These are phyloP conservation scores for Tipula unca DNA, from an alignment of 2,888 invertebrate species.

Conservation along the genomic window DNA sequence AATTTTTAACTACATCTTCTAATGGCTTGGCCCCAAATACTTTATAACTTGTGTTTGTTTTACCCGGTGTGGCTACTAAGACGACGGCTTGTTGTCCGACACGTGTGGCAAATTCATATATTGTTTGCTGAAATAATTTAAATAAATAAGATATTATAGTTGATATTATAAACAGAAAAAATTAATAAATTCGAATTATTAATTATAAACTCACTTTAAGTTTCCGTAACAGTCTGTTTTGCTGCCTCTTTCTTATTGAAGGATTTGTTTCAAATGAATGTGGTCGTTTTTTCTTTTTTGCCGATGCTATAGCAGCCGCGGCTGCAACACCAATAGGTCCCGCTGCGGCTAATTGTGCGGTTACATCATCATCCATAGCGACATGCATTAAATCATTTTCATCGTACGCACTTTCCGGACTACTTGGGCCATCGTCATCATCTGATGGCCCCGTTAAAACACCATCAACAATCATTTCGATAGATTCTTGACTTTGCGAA, in stretches of 20 bases:
- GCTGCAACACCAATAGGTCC: constrained; percentile 97
- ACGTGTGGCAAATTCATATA: constrained; percentile 93
- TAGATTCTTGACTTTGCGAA: constrained; percentile 49
- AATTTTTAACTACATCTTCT: constrained; percentile 89
- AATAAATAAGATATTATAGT: constrained; percentile 18
- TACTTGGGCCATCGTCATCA: constrained; percentile 77
- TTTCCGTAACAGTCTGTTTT: constrained; percentile 83
- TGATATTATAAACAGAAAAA: no score
- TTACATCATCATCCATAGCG: constrained; percentile 87
- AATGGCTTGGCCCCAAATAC: constrained; percentile 95
- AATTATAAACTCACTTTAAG: constrained; percentile 51
- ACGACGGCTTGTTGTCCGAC: constrained; percentile 97
- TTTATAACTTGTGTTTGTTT: constrained; percentile 91
- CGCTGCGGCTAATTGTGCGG: constrained; percentile 91
- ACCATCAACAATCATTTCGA: constrained; percentile 60
- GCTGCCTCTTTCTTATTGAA: constrained; percentile 89
- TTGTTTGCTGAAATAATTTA: constrained; percentile 60
- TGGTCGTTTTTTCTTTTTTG: constrained; percentile 89
- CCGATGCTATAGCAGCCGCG: constrained; percentile 91
- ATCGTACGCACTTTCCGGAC: constrained; percentile 69
- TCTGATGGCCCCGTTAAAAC: constrained; percentile 55
- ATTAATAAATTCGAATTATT: constrained; percentile 19
- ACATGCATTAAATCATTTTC: constrained; percentile 74
- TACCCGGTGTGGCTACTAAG: constrained; percentile 91
- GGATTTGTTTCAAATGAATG: constrained; percentile 97